Evolutionary conservation across 53 echinoderm and acorn worm genomes (phyloP), one percentile per base, ranked within the genome.

Genomic region (Actinopyga echinites): DNA sequence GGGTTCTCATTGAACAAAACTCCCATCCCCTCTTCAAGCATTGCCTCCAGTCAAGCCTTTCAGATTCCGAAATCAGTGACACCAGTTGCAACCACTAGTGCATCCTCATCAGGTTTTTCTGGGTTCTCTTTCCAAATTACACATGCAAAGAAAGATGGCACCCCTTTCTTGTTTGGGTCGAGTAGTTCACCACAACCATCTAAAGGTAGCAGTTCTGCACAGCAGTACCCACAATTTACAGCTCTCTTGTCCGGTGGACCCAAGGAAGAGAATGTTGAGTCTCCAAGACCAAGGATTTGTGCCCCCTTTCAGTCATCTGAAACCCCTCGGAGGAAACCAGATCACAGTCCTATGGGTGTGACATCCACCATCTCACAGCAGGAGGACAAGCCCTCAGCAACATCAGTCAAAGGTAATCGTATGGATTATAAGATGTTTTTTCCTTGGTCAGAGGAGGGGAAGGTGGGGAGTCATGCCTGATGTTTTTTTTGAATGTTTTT

Each of bases 81-180:
- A 38, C 22, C 69, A 42, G 17, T 64, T 56, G 36, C 89, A 29
- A 67, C 90, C 30, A 66, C 87, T 11, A 30, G 74, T 74, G 64
- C 84, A 11, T 21, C 80, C 10, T 13, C 75, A 9, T 86, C 90
- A 30, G 79, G 82, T 35, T 85, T 88, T 42, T 56, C 93, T 23
- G 88, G 84, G 19, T 90, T 90, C 83, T 87, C 88, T 29, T 87
- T 90, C 84, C 63, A 82, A 7, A 30, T 66, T 13, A 68, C 79
- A 58, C 64, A 61, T 37, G 33, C 75, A 24, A 71, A 71, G 26
- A 40, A 22, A 0, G 71, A 71, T 40, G 34, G 34, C 17, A 19
- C 42, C 34, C 8, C 35, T n/a, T 8, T 32, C 30, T 32, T 32
- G 20, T 21, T 65, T 21, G 65, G 65, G 8, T 65, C 65, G 2